A percentile compares a stretch with the other conserved stretches of the same genome.
Conservation (phyloP, 2,888 invertebrate genomes). For the Tinea semifulvella region DNA sequence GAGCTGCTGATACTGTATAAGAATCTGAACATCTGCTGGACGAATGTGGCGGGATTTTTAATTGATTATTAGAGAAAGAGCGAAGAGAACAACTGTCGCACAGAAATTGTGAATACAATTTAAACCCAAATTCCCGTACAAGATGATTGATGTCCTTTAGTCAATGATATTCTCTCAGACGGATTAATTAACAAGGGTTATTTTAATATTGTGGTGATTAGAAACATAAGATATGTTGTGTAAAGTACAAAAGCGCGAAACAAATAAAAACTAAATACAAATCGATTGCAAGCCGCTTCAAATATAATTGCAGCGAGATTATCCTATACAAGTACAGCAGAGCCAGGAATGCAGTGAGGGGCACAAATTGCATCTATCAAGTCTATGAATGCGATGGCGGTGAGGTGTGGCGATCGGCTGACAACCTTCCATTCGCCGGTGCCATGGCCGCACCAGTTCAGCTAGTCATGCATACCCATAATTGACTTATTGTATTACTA, state of each 20-base stretch:
- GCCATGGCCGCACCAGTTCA: slow-evolving; percentile 32
- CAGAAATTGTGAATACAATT: no score
- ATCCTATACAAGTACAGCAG: slow-evolving; percentile 16
- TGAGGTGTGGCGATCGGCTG: slow-evolving; percentile 43
- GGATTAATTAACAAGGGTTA: no score
- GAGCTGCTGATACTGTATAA: no score
- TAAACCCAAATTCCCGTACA: background rate
- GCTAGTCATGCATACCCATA: slow-evolving; percentile 10
- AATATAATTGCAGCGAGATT: slow-evolving; percentile 11
- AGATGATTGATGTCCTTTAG: background rate
- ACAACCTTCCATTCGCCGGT: slow-evolving; percentile 57
- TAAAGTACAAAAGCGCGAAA: background rate
- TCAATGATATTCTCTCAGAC: no score
- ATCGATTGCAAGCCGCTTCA: slow-evolving; percentile 17
- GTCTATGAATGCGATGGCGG: slow-evolving; percentile 17
- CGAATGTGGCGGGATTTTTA: no score
- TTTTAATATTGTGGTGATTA: no score
- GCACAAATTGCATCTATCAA: slow-evolving; percentile 39
- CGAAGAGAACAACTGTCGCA: no score
- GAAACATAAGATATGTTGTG: no score
- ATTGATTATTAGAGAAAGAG: no score
- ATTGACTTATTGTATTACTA: slow-evolving; percentile 7
- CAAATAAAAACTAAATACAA: background rate
- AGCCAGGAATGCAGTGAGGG: slow-evolving; percentile 39
- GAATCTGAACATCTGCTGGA: no score